Percentiles rank a stretch among this genome's conserved stretches.
phyloP scores from a whole-genome alignment of 2,797 vertebrate genomes.

The Macropodus opercularis region DNA sequence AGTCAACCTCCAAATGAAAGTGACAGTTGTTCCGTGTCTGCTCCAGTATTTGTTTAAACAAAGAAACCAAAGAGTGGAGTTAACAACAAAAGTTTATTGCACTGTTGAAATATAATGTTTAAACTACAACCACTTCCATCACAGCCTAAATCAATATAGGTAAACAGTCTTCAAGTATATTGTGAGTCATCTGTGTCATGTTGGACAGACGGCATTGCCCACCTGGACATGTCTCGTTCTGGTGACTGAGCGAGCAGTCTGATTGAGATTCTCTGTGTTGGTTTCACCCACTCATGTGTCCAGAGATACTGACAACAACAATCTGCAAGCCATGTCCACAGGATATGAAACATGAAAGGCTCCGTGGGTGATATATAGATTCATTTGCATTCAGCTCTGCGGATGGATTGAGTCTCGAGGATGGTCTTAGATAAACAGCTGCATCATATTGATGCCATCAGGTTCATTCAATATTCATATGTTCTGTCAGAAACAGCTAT shows the following conservation, averaged over 20 bases:
- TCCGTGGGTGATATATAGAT: slow-evolving; percentile 1
- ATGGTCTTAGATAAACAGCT: slow-evolving; percentile 19
- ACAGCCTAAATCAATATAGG: too few relatives aligned
- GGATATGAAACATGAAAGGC: slow-evolving; percentile 29
- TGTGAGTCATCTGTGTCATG: not conserved
- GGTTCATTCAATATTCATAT: slow-evolving; percentile 6
- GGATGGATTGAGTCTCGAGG: slow-evolving; percentile 14
- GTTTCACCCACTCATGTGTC: slow-evolving; percentile 39
- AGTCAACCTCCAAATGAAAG: too few relatives aligned
- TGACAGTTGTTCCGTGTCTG: too few relatives aligned
- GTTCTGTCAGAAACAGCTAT: slow-evolving; percentile 1
- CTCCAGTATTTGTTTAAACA: too few relatives aligned
- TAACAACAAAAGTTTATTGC: too few relatives aligned
- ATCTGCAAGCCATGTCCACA: slow-evolving; percentile 30
- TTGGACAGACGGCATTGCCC: slow-evolving; percentile 25
- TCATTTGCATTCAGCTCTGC: slow-evolving; percentile 23
- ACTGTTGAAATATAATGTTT: too few relatives aligned
- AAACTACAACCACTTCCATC: too few relatives aligned
- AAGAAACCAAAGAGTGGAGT: too few relatives aligned
- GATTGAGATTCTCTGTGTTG: slow-evolving; percentile 35
- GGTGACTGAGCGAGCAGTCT: slow-evolving; percentile 40
- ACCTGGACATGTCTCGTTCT: slow-evolving; percentile 31
- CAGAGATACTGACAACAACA: slow-evolving; percentile 47
- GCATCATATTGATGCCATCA: slow-evolving; percentile 13
- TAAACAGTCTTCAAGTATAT: not conserved